Base-by-base conservation (phyloP, 2,888 invertebrate species). In the Ormyrus thymus region DNA sequence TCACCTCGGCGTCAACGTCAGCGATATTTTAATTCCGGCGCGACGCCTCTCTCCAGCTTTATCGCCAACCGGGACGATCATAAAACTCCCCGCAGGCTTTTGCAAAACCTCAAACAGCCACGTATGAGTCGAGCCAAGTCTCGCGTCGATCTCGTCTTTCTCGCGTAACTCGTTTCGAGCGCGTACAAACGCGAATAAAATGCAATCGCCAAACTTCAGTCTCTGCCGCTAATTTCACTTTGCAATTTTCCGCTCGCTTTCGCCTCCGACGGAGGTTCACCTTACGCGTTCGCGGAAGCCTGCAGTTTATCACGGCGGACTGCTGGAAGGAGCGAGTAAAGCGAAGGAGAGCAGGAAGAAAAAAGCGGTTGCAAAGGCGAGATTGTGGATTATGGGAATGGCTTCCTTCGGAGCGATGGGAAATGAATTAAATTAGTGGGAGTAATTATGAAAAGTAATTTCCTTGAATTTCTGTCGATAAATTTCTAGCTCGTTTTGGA, bases 171-270 rank as follows among this genome's bases (percentile, higher is more conserved):
- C 62, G 48, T 46, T 29, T 64, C 45, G 62, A 48, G 56, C 1
- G 56, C 56, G 2, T 13, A n/a, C 7, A 59, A 59, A 29, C 53
- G 1, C 55, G 7, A 4, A 10, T 15, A 2, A 13, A 6, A 13
- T 13, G 13, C 46, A 48, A 64, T 64, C 46, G 13, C 15, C 11
- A 5, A 29, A 29, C 51, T n/a, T 45, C 11, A 13, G 56, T 71
- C 69, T 61, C 68, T 1, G 56, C 68, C 68, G 72, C 73, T 78
- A 73, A 78, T 78, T 78, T 78, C 73, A 78, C 78, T 78, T 73
- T 62, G 73, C 65, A 68, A 56, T 66, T 73, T 61, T 55, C 55
- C 59, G 59, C 75, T 29, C 43, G n/a, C 29, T 65, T 48, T n/a
- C 46, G 6, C 1, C 10, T 59, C 50, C 56, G 50, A 68, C 73